Conservation (phyloP, 1,140 invertebrate species). For the Pseudomyrmex pallidus region DNA sequence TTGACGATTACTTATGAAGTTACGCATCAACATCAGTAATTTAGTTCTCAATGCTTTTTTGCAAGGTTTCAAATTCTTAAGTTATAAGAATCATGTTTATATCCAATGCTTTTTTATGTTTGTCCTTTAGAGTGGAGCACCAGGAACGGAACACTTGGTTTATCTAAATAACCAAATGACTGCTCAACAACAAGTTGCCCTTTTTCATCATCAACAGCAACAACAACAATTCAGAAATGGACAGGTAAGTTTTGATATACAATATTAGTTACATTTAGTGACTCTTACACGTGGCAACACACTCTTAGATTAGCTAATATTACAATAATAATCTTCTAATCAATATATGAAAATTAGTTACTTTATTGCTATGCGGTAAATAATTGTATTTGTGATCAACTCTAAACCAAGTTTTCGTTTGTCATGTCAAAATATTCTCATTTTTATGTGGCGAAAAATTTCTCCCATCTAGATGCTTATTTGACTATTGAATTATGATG, state of each 20-base stretch:
- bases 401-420: neutral
- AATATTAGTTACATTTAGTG: neutral
- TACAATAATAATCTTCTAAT: neutral
- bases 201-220: constrained; percentile 87
- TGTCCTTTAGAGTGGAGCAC: constrained; percentile 86
- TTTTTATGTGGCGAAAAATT: too few species aligned
- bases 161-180: constrained; percentile 89
- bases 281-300: neutral
- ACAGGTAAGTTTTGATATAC: constrained; percentile 77
- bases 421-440: neutral
- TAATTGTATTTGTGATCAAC: constrained; percentile 1
- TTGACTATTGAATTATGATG: too few species aligned
- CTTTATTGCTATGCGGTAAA: constrained; percentile 18
- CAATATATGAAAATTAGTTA: neutral
- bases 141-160: constrained; percentile 88
- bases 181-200: constrained; percentile 87
- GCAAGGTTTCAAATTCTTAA: neutral
- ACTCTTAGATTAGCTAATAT: too few species aligned
- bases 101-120: neutral
- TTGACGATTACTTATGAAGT: too few species aligned
- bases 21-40: too few species aligned
- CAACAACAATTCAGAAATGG: constrained; percentile 87
- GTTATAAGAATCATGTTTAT: neutral
- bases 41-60: too few species aligned
- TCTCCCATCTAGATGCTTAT: too few species aligned